Evolutionary conservation across 1,140 invertebrate genomes (phyloP), one percentile per base, ranked within the genome.

Genomic region (Venustaconcha ellipsiformis): DNA sequence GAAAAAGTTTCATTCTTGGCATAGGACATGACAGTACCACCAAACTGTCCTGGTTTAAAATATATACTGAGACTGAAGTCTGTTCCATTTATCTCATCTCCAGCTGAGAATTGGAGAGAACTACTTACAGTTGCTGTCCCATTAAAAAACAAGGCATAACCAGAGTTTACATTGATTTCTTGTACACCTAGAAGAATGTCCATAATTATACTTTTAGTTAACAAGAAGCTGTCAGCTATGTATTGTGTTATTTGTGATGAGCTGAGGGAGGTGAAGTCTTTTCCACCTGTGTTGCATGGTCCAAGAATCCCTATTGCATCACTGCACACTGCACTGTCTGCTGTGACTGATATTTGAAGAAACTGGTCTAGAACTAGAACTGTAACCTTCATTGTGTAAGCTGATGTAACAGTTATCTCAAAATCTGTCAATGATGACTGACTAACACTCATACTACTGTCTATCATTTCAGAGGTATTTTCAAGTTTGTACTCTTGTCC

Each of bases 11-110:
- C 68, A 56, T 79, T 63, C 59, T 80, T 81, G 18, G 67, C 79
- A 76, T 81, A 82, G 15, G 83, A 81, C 14, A 84, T 30, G 12
- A 84, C 63, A 14, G 75, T 78, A n/a, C 83, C 81, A 26, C 80
- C 78, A 37, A 74, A 64, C 13, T 57, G 55, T 20, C 48, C 23
- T 3, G 83, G 79, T 67, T 79, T 82, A 14, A 80, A 74, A 48
- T 81, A 78, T 0, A 83, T 23, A 20, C 75, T 78, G 56, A 83
- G 62, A 68, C 78, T 80, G 58, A 82, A 78, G 67, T 82, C 75
- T 15, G 63, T 62, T 18, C 23, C 69, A 66, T 56, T 58, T 14
- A 77, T 63, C 30, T 57, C 72, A n/a, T 67, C 60, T n/a, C 15
- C 20, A 13, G 20, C n/a, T 57, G 30, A 14, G n/a, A 74, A 73